These are phyloP conservation scores for Dyspetes luteomarginatus DNA, from an alignment of 2,888 invertebrate genomes.

Conservation along the genomic window DNA sequence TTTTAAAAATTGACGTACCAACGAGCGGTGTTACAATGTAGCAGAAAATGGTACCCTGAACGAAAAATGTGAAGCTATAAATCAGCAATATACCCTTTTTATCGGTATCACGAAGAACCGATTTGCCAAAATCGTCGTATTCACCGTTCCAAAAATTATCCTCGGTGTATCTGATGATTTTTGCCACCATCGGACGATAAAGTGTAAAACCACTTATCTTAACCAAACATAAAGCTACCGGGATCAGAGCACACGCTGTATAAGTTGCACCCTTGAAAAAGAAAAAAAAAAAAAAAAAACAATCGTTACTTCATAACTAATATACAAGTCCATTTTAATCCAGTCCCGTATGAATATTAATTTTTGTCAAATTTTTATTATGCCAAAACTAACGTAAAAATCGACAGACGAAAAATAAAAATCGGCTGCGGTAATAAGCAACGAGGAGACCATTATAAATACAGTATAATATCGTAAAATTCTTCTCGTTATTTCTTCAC, in stretches of 20 bases:
- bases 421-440: slow-evolving; percentile 31
- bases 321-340: neutral
- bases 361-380: neutral
- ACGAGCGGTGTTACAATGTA: slow-evolving; percentile 67
- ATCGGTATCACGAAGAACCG: slow-evolving; percentile 53
- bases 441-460: neutral
- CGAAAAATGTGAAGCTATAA: slow-evolving; percentile 64
- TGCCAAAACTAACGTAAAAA: slow-evolving; percentile 54
- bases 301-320: neutral
- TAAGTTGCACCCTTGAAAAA: slow-evolving; percentile 61
- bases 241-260: slow-evolving; percentile 50
- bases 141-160: slow-evolving; percentile 65
- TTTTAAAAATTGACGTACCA: slow-evolving; percentile 55
- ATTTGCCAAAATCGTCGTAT: slow-evolving; percentile 55
- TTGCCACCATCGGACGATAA: slow-evolving; percentile 43
- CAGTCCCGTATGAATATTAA: neutral
- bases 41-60: slow-evolving; percentile 59
- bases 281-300: neutral
- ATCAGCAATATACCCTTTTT: slow-evolving; percentile 62
- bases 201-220: slow-evolving; percentile 58
- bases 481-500: slow-evolving; percentile 21
- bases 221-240: slow-evolving; percentile 46
- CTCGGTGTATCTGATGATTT: slow-evolving; percentile 58
- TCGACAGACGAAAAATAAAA: slow-evolving; percentile 43
- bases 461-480: slow-evolving; percentile 37